Base-by-base conservation (phyloP, 1,140 invertebrate genomes). In the Atta colombica region DNA sequence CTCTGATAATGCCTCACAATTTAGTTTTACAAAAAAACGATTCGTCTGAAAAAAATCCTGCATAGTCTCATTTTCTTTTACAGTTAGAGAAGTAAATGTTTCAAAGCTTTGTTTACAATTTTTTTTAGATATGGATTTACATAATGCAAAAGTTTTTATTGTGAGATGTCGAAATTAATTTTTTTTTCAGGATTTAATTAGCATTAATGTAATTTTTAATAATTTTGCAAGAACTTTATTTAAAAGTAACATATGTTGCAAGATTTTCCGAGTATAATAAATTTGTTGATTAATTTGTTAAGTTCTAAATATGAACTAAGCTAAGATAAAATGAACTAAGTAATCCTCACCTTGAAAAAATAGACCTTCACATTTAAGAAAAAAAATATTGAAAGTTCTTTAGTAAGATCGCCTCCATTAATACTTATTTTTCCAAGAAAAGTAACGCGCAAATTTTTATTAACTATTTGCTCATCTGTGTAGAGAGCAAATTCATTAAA, bases 191-290 rank as follows among this genome's bases (percentile, higher is more conserved):
- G 25, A 3, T 72, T 53, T 31, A 72, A 72, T 51, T 71, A 71
- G 16, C 49, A 72, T 53, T n/a, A 74, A 14, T 74, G 71, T 55
- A 21, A 55, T 55, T 74, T 25, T 55, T 58, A 51, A 74, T 35
- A 74, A 74, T 14, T 74, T 74, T 21, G 28, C 10, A 21, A 25
- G 51, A 1, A 74, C 10, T 6, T 35, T 31, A 55, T 74, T 35
- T 35, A 74, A 55, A 21, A 74, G 71, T 5, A 74, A 58, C 51
- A 74, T 74, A 58, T 74, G 51, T n/a, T 74, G 71, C 16, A 74
- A 74, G 10, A 74, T 55, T 31, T 18, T 21, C 51, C 28, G 35
- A 74, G n/a, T 21, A 31, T 58, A 5, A 74, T 16, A 0, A 58
- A 74, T 7, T 74, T 74, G 1, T 74, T 28, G 3, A 74, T n/a